Evolutionary conservation across 1,140 invertebrate species (phyloP).

Genomic region (Cotesia vestalis): DNA sequence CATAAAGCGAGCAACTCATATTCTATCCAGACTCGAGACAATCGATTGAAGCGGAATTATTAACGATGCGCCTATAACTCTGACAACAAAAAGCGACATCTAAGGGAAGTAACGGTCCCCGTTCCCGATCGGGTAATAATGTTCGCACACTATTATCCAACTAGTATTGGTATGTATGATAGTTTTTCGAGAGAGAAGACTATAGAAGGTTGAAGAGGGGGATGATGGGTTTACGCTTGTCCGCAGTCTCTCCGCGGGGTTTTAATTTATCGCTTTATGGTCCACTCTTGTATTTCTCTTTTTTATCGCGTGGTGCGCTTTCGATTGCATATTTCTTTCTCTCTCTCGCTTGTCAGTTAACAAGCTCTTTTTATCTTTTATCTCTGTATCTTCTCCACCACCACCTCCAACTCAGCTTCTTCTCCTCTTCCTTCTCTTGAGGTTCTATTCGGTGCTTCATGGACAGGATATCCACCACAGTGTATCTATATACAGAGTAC

Average conservation of each 20-base stretch:
- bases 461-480: conserved; percentile 5
- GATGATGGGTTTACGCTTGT: conserved; percentile 57
- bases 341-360: conserved; percentile 15
- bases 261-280: conserved; percentile 62
- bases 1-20: too few species aligned
- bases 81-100: conserved; percentile 41
- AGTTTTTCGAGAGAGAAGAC: too few species aligned
- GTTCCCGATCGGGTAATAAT: conserved; percentile 54
- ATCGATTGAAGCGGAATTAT: conserved; percentile 23
- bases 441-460: not conserved
- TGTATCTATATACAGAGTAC: conserved; percentile 24
- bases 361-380: too few species aligned
- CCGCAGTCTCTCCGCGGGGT: conserved; percentile 40
- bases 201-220: conserved; percentile 30
- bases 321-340: conserved; percentile 13
- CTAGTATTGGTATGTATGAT: not conserved
- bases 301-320: not conserved
- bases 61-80: conserved; percentile 30
- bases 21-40: not conserved
- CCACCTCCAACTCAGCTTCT: not conserved
- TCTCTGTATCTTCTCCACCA: not conserved
- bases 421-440: conserved; percentile 3
- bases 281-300: conserved; percentile 41
- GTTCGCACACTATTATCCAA: conserved; percentile 47
- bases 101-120: conserved; percentile 39